Evolutionary conservation across 2,888 invertebrate species (phyloP), one percentile per base, ranked within the genome.

Genomic region (Hemithea aestivaria): DNA sequence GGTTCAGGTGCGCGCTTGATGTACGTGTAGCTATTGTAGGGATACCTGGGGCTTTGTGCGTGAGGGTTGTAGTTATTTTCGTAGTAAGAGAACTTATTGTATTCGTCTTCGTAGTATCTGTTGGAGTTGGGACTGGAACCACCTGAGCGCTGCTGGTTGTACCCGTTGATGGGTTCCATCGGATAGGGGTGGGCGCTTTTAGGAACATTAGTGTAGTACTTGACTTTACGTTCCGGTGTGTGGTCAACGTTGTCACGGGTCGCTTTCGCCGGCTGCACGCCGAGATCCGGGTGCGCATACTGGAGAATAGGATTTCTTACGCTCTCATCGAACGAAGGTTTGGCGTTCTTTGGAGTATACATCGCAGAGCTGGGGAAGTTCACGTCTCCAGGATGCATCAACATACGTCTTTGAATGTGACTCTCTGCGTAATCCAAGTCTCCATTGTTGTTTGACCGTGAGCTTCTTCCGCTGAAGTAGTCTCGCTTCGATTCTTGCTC

Each of bases 271-370:
- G 93, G 92, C 65, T 94, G 94, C 0, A 93, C 91, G 7, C 94
- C 94, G 3, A 94, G 73, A 56, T 94, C 94, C 0, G 94, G 94
- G 65, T 94, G 94, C 0, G 94, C 94, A 59, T 94, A 94, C 58
- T 94, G 93, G 0, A 94, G 80, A 2, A 94, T 93, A 0, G 94
- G 94, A 11, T 92, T 91, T 24, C 94, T 81, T 0, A 92, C 91
- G 20, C 92, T 92, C 53, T 93, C 91, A 44, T 91, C 92, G 45
- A 93, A 90, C 5, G 89, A 89, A 3, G 90, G 88, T 51, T 89
- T 89, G 1, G 89, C 87, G 49, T 87, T 89, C 40, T 89, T 89
- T 0, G 91, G 87, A 1, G 90, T 89, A 59, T 93, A 93, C 60
- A 91, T 71, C 7, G 88, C 78, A 0, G 92, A 93, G 48, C 90